Conservation (phyloP, 2,113 vertebrate species). For the Malurus melanocephalus region DNA sequence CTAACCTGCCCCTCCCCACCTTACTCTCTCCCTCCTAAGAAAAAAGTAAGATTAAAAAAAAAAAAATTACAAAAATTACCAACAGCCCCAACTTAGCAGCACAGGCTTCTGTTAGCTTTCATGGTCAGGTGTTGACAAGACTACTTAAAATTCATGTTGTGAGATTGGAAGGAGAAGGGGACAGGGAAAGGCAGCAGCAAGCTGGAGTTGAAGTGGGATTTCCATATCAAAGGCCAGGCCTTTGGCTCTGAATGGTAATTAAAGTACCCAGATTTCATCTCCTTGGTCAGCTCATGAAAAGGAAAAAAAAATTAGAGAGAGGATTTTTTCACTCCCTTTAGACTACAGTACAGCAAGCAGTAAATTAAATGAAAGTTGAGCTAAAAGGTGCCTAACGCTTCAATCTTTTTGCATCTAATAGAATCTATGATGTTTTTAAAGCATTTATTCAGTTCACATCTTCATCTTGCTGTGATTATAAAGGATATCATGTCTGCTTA, state of each 20-base stretch:
- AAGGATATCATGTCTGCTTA: slow-evolving; percentile 64
- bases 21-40: not conserved
- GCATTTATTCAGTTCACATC: slow-evolving; percentile 67
- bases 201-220: slow-evolving; percentile 87
- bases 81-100: slow-evolving; percentile 42
- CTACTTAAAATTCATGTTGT: slow-evolving; percentile 90
- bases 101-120: slow-evolving; percentile 66
- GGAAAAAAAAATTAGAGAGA: slow-evolving; percentile 80
- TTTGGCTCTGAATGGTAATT: slow-evolving; percentile 95
- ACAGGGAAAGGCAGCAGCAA: slow-evolving; percentile 71
- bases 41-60: not conserved
- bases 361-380: slow-evolving; percentile 76
- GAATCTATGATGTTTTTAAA: slow-evolving; percentile 59
- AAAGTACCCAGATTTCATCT: slow-evolving; percentile 91
- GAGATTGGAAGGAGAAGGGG: slow-evolving; percentile 77
- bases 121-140: slow-evolving; percentile 84
- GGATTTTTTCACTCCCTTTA: slow-evolving; percentile 70
- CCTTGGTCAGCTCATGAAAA: slow-evolving; percentile 90
- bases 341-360: slow-evolving; percentile 63
- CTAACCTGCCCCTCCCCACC: not conserved
- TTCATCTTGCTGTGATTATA: slow-evolving; percentile 64
- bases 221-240: slow-evolving; percentile 96
- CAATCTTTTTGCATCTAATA: slow-evolving; percentile 65
- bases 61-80: not conserved
- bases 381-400: slow-evolving; percentile 68